Conservation (phyloP, 2,113 vertebrate genomes). For the Austrofundulus limnaeus region DNA sequence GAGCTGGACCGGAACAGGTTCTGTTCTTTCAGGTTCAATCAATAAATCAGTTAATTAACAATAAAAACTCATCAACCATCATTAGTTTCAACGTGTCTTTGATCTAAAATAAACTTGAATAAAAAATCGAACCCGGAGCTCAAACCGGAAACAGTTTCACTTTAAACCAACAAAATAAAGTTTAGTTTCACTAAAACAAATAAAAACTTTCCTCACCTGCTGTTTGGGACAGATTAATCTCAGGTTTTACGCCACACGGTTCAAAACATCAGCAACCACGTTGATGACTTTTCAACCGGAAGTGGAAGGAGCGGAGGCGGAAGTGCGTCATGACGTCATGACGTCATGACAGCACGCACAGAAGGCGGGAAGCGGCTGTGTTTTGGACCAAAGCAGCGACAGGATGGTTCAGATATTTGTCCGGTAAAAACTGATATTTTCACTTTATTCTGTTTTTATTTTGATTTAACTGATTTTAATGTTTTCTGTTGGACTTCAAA, state of each 20-base stretch:
- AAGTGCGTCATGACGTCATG: conserved; percentile 43
- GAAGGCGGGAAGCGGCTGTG: conserved; percentile 45
- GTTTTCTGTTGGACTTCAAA: too few species aligned
- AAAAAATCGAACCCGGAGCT: background rate
- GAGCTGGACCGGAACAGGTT: too few species aligned
- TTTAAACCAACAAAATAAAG: background rate
- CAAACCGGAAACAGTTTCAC: background rate
- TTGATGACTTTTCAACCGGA: conserved; percentile 68
- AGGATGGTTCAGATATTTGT: conserved; percentile 71
- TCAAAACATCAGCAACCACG: conserved; percentile 65
- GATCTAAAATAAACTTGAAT: too few species aligned
- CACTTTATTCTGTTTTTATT: background rate
- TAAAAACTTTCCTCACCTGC: background rate
- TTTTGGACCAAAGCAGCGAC: background rate
- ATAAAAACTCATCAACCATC: too few species aligned
- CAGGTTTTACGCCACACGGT: conserved; percentile 22
- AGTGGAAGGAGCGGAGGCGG: conserved; percentile 16
- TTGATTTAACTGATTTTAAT: too few species aligned
- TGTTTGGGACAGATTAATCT: background rate
- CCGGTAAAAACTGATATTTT: conserved; percentile 39
- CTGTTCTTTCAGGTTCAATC: too few species aligned
- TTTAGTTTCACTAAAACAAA: background rate
- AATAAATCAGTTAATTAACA: too few species aligned
- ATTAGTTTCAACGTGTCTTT: background rate
- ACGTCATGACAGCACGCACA: background rate